Conservation (phyloP, 2,797 vertebrate genomes). For the Micropoecilia bifurca region DNA sequence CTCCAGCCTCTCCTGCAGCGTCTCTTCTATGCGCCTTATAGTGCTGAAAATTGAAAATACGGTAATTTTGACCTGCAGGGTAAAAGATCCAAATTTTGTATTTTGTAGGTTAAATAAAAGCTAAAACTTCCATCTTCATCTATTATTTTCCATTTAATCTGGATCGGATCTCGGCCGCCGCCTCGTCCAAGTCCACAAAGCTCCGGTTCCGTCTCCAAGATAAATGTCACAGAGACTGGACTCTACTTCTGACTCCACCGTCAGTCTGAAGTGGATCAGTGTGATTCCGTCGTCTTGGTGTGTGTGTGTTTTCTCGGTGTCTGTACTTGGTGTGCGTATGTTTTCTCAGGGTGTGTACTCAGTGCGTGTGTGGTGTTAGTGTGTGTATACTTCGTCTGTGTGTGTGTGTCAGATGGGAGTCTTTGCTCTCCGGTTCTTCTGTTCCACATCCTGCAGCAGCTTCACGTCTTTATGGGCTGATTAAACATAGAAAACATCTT, state of each 20-base stretch:
- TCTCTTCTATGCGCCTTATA: too few relatives aligned
- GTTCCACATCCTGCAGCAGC: neutral
- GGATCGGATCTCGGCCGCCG: neutral
- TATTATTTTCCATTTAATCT: neutral
- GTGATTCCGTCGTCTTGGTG: neutral
- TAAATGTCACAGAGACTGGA: neutral
- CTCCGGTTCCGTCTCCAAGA: neutral
- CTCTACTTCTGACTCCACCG: neutral
- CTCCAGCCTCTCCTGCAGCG: too few relatives aligned
- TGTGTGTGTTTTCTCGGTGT: too few relatives aligned
- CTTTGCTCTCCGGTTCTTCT: neutral
- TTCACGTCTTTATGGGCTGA: neutral
- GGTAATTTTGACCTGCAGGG: neutral
- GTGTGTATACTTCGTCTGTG: neutral
- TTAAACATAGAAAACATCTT: neutral
- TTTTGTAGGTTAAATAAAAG: neutral
- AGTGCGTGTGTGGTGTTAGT: neutral
- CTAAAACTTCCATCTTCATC: neutral
- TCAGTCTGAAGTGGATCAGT: neutral
- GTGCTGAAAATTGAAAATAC: too few relatives aligned
- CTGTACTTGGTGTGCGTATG: too few relatives aligned
- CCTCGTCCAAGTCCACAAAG: neutral
- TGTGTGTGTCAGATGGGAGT: neutral
- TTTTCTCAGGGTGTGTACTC: too few relatives aligned
- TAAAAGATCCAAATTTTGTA: neutral